phyloP scores from a whole-genome alignment of 2,797 vertebrate genomes.

The Mustela erminea region DNA sequence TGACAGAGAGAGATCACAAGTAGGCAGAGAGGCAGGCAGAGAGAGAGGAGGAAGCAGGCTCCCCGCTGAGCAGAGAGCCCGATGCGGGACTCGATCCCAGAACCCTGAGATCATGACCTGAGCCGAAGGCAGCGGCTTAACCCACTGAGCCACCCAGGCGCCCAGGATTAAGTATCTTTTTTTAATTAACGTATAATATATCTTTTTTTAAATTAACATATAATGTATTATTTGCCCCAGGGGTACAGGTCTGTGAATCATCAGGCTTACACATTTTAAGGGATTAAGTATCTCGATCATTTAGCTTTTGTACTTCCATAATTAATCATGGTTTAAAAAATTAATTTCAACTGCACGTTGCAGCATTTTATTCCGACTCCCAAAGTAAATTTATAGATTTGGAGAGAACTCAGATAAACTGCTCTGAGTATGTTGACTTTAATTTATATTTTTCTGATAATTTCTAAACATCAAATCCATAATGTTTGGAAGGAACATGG shows the following conservation, averaged over 20 bases:
- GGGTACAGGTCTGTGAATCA: too few species aligned
- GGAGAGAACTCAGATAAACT: neutral
- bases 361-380: neutral
- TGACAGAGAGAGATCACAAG: too few species aligned
- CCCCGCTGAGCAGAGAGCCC: too few species aligned
- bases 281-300: slow-evolving; percentile 9
- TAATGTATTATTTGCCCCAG: too few species aligned
- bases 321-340: slow-evolving; percentile 43
- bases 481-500: neutral
- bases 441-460: slow-evolving; percentile 1
- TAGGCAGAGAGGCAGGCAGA: too few species aligned
- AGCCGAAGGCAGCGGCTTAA: too few species aligned
- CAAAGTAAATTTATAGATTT: neutral
- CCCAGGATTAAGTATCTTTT: neutral
- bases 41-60: too few species aligned
- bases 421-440: neutral
- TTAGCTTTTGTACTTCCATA: neutral
- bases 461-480: neutral
- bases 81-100: too few species aligned
- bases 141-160: too few species aligned
- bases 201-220: too few species aligned
- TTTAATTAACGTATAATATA: too few species aligned
- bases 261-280: neutral
- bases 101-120: too few species aligned
- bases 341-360: neutral